Base-by-base conservation (phyloP, 1,140 invertebrate genomes). In the Zaprionus capensis region DNA sequence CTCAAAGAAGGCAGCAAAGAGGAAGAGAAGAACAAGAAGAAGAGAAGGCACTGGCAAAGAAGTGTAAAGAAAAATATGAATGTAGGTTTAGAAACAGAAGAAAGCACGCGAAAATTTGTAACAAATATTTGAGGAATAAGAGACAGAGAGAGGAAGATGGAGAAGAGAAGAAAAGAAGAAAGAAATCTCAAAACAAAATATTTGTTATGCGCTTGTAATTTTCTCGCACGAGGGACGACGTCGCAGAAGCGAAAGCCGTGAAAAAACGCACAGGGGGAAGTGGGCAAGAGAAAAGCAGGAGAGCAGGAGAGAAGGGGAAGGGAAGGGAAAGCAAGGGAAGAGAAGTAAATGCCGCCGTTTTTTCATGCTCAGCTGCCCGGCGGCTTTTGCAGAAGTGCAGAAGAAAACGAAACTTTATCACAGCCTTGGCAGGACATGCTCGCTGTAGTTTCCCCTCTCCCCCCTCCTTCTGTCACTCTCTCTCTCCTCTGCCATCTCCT, bases 181-280 rank as follows among this genome's bases (percentile, higher is more conserved):
- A 70, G 71, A 88, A 88, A 88, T 79, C 85, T 81, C 74, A 76
- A 84, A 88, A 80, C 81, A 88, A 88, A 88, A 90, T 90, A 90
- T 88, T 88, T 88, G 84, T 88, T 88, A 87, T 87, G 71, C 85
- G 84, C 85, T 87, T 87, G 84, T 87, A 87, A 88, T 82, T 85
- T 85, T 76, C 77, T 80, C 69, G 82, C 82, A 83, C 70, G 73
- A 63, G 68, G 49, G 36, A 20, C 41, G 59, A 38, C 38, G 38
- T 26, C 49, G 66, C 79, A 36, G 34, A 82, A 82, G 66, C 79
- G 79, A 85, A 80, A 78, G 80, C 70, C 69, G 77, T 76, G 77
- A 71, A 77, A 82, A 77, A 56, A 66, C 44, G 38, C 61, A 76
- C 69, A 57, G 56, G 17, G 28, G 61, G 24, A 20, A 17, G 44